Evolutionary conservation across 2,888 invertebrate species (phyloP), one percentile per base, ranked within the genome.

Genomic region (Patella pellucida): DNA sequence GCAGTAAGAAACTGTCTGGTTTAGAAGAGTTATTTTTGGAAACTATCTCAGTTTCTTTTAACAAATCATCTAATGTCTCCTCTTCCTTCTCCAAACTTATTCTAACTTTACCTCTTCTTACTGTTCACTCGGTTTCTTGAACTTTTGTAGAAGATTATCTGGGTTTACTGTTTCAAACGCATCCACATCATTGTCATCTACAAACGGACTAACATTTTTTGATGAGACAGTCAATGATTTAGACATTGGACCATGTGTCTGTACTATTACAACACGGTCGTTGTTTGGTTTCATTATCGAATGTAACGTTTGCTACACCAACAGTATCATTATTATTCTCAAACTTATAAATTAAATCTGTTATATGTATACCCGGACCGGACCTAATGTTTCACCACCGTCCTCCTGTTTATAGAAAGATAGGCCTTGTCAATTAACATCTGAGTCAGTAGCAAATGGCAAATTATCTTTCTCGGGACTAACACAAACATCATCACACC

Each of bases 81-180:
- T 81, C 81, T 3, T 72, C 72, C 9, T 81, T 82, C 19, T 78
- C 81, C 31, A 79, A 16, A 73, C 78, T 80, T 11, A 78, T 78
- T 11, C 83, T 78, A 50, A 82, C 79, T 71, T 77, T 81, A 19
- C 84, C 85, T n/a, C 87, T 83, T 9, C 89, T 80, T 23, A 81
- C 81, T 11, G 89, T n/a, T 87, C 89, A 9, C 82, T 72, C 51
- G 86, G 84, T 73, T 84, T 85, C 81, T 88, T 88, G 78, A 84
- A 84, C 85, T 86, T 23, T 12, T 19, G 15, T 12, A 62, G 62
- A 5, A 62, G 62, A 19, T 62, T 62, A 62, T 62, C 62, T 12
- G 62, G 23, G 5, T 62, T 62, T 19, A 23, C 23, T 19, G 62
- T 23, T 62, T 23, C 62, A n/a, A 62, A 19, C 7, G 11, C 62